Evolutionary conservation across 2,888 invertebrate genomes (phyloP), one percentile per base, ranked within the genome.

Genomic region (Cantharis flavilabris): DNA sequence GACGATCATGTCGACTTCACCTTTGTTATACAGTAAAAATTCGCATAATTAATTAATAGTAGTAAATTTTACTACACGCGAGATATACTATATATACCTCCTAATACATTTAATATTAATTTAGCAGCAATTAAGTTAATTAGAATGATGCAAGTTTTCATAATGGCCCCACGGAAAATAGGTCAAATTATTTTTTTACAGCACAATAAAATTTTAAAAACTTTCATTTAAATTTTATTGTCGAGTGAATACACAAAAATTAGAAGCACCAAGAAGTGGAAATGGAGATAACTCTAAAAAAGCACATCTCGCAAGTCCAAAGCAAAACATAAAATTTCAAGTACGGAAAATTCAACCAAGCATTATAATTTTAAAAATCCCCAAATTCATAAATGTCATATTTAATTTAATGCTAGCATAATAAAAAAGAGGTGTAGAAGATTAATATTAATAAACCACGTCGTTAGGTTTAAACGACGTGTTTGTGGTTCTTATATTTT

Each of bases 71-170:
- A 49, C 7, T 49, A 49, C 49, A 49, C 49, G 49, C 49, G n/a
- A 49, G 49, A 49, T 49, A 49, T 16, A 16, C 16, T 16, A 16
- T 49, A 13, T 33, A 33, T 49, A 49, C 49, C 49, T 49, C 49
- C 49, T 49, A 49, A 49, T 49, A 49, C 49, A 49, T 49, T 49
- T 49, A 49, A 23, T 67, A 23, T 67, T 67, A 67, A 67, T 67
- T 67, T 67, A 67, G 20, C 20, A 49, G 14, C 49, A 70, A 70
- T 70, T 70, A 49, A 30, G 20, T 49, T 70, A 70, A 70, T 70
- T 70, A 70, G 16, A 49, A 70, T 70, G 70, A 70, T 33, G 70
- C 70, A 70, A 70, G 62, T 49, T 49, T 70, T 33, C 30, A 49
- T 62, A 49, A 70, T 70, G 49, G 70, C 49, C 16, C 13, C 49